Base-by-base conservation (phyloP, 92 coral and sea anemone species). In the Palythoa grandis region DNA sequence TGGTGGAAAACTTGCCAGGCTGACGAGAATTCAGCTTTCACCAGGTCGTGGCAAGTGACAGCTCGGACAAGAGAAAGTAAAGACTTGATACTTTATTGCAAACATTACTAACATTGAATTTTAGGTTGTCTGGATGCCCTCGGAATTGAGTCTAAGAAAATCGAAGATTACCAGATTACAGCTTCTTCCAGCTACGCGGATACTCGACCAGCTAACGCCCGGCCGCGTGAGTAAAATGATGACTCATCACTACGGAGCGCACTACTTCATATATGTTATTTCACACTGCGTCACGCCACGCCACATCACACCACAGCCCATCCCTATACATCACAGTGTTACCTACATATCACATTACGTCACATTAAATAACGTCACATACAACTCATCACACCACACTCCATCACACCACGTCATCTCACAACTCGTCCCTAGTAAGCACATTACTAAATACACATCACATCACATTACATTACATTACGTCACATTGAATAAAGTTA, bases 131-230 rank as follows among this genome's bases (percentile, higher is more conserved):
- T 90, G 5, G 61, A 77, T 9, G 73, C 93, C 4, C 93, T 93
- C 1, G 97, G 97, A 66, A 91, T 93, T 85, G 88, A 83, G 23
- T 92, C 97, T 10, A 88, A 79, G 56, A 87, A 89, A 38, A 93
- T 93, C 37, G 74, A 79, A 76, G 91, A 91, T 65, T 93, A 91
- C 70, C 97, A 93, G 82, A 90, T 93, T 40, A 93, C 92, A 40
- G 97, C 97, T 16, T 93, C 97, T 0, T 87, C 97, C 9, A 87
- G 90, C 25, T 93, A 93, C 70, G 53, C 94, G 53, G 94, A 89
- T 15, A 43, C 86, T 5, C 96, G 80, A 73, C 96, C 96, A 58
- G 9, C 56, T 39, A 91, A 91, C 53, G 96, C 96, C 14, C 77
- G 96, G 74, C 91, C 93, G 61, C 75, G 96, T 93, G 80, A 82